Evolutionary conservation across 2,797 vertebrate species (phyloP).

Genomic region (Chanos chanos): DNA sequence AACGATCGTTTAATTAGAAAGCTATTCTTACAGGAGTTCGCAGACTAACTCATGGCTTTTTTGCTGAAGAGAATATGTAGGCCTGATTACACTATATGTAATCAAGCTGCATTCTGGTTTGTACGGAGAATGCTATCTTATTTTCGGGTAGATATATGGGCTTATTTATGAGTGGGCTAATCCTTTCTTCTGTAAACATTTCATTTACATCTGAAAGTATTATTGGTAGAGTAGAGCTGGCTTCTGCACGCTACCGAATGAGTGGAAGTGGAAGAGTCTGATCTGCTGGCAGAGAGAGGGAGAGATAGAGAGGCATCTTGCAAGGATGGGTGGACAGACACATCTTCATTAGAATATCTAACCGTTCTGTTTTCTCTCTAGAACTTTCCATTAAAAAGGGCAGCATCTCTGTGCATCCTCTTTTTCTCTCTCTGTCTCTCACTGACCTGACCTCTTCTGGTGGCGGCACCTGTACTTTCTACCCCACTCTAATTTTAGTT

Average conservation of each 20-base stretch:
- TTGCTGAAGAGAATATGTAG: constrained; percentile 53
- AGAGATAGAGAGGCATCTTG: too few species aligned
- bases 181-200: too few species aligned
- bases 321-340: constrained; percentile 43
- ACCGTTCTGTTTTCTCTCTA: constrained; percentile 33
- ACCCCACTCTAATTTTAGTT: constrained; percentile 53
- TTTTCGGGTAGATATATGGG: too few species aligned
- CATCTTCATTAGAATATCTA: constrained; percentile 54
- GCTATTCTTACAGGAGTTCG: constrained; percentile 46
- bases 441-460: constrained; percentile 30
- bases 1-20: constrained; percentile 64
- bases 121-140: background rate
- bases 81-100: constrained; percentile 47
- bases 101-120: too few species aligned
- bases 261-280: background rate
- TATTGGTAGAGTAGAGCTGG: too few species aligned
- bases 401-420: background rate
- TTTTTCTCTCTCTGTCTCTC: background rate
- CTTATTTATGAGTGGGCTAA: too few species aligned
- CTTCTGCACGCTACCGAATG: too few species aligned
- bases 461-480: constrained; percentile 32
- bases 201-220: too few species aligned
- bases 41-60: constrained; percentile 46
- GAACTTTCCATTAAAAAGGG: constrained; percentile 37
- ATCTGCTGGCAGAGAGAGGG: constrained; percentile 39